Conservation (phyloP, 2,113 vertebrate species). For the Myocastor coypus region DNA sequence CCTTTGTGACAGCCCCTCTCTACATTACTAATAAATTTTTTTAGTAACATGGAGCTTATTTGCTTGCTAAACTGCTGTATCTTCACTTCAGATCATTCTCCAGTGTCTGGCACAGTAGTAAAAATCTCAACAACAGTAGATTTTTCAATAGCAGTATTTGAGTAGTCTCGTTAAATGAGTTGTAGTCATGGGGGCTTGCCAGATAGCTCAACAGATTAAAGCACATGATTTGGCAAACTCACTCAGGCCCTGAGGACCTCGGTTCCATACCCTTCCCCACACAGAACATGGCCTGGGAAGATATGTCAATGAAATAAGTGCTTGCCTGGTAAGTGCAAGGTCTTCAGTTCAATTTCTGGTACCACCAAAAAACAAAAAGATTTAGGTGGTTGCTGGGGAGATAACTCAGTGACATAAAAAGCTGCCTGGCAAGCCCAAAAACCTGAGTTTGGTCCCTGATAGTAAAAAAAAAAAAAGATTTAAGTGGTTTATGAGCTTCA, state of each 20-base stretch:
- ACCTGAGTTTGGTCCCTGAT: no score
- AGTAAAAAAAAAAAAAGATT: background rate
- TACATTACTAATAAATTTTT: background rate
- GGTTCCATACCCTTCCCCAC: no score
- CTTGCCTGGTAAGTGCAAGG: no score
- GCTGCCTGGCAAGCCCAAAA: no score
- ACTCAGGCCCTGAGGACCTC: background rate
- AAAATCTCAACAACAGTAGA: background rate
- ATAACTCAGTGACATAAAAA: no score
- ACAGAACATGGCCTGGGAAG: no score
- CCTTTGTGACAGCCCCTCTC: background rate
- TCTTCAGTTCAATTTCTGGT: no score
- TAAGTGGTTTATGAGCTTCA: background rate
- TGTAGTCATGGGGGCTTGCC: background rate
- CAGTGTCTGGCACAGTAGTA: background rate
- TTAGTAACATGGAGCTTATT: background rate
- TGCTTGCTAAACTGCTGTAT: background rate
- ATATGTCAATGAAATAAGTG: no score
- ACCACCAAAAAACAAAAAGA: no score
- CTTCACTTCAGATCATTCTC: slow-evolving; percentile 18
- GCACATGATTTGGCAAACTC: slow-evolving; percentile 3
- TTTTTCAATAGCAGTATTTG: background rate
- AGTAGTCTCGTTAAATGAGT: background rate
- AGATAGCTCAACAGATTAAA: no score
- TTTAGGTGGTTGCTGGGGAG: no score